phyloP scores from a whole-genome alignment of 2,113 vertebrate genomes.

The Origma solitaria region DNA sequence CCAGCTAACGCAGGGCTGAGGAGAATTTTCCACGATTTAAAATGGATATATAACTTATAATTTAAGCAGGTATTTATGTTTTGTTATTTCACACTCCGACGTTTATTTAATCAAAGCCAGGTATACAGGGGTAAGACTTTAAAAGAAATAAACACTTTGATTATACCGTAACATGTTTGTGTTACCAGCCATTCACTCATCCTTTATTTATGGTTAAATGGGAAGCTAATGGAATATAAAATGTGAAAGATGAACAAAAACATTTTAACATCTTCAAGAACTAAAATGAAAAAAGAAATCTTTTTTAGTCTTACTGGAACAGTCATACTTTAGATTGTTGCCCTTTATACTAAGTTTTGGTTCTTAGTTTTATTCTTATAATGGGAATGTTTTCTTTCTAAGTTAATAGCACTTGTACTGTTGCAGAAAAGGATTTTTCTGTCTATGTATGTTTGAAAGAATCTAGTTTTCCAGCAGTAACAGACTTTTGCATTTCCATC shows the following conservation, averaged over 20 bases:
- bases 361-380: neutral
- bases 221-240: constrained; percentile 37
- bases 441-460: neutral
- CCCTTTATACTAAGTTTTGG: neutral
- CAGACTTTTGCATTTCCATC: neutral
- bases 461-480: neutral
- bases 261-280: neutral
- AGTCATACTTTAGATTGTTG: neutral
- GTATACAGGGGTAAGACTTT: constrained; percentile 57
- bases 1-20: constrained; percentile 32
- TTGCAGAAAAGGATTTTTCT: neutral
- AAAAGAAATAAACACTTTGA: constrained; percentile 65
- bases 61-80: constrained; percentile 64
- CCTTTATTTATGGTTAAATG: constrained; percentile 58
- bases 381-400: neutral
- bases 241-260: constrained; percentile 44
- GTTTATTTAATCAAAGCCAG: constrained; percentile 58
- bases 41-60: constrained; percentile 39
- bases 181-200: constrained; percentile 6
- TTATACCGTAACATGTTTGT: constrained; percentile 45
- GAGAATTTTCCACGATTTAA: constrained; percentile 68
- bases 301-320: neutral
- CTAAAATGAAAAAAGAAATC: neutral
- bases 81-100: constrained; percentile 57
- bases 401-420: neutral